Evolutionary conservation across 2,113 vertebrate species (phyloP).

Genomic region (Calidris pygmaea): DNA sequence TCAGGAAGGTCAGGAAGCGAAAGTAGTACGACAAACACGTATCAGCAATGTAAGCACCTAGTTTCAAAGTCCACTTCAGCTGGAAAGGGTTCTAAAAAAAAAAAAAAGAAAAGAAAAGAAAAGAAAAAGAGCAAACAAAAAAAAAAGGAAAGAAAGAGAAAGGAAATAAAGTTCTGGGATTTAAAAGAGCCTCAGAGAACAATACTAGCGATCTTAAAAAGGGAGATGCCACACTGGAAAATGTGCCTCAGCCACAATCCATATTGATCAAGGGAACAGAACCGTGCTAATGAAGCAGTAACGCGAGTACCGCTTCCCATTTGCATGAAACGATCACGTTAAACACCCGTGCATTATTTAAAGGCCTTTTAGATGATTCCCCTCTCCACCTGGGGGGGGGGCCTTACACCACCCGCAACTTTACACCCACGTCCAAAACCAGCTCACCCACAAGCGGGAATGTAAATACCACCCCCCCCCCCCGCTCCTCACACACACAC

Average conservation of each 20-base stretch:
- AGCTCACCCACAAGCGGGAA: background rate
- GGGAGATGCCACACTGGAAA: background rate
- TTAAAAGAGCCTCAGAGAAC: background rate
- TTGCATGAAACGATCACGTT: conserved; percentile 30
- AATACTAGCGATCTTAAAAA: accelerated
- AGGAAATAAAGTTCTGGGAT: background rate
- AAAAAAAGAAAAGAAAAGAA: too few species aligned
- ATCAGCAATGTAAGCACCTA: background rate
- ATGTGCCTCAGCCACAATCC: conserved; percentile 8
- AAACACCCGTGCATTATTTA: conserved; percentile 26
- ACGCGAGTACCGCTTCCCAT: conserved; percentile 19
- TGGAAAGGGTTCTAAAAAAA: background rate
- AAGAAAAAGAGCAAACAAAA: accelerated
- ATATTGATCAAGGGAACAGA: conserved; percentile 49
- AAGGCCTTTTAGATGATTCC: background rate
- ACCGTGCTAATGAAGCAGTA: background rate
- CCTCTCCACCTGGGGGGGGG: background rate
- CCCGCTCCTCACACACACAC: background rate
- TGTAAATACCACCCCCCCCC: background rate
- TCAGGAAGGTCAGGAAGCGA: background rate
- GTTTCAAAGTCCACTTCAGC: conserved; percentile 39
- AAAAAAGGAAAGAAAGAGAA: accelerated
- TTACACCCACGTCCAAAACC: background rate
- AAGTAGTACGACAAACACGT: background rate
- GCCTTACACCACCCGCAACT: background rate